A percentile compares a stretch with the other conserved stretches of the same genome.
Conservation (phyloP, 2,113 vertebrate genomes). For the Zosterops pallidus region DNA sequence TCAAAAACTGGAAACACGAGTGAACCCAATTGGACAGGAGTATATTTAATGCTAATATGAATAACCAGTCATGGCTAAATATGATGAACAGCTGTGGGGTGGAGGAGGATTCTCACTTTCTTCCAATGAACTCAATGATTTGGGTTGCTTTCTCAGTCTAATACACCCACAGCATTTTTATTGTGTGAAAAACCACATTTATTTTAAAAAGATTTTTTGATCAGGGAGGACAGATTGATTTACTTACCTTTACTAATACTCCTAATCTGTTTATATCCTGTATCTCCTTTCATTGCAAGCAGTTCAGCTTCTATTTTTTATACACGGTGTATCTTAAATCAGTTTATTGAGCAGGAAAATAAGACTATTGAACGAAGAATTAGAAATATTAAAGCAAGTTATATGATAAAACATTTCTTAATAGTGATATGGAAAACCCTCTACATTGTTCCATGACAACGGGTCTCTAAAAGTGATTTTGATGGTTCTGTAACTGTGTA, state of each 20-base stretch:
- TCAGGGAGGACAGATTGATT: conserved; percentile 13
- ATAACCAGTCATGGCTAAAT: conserved; percentile 35
- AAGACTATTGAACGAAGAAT: not conserved
- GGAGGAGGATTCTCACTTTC: conserved; percentile 18
- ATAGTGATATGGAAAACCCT: not conserved
- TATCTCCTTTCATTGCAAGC: not conserved
- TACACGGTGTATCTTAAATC: not conserved
- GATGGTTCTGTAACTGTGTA: not conserved
- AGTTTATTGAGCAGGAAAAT: not conserved
- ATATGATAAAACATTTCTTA: not conserved
- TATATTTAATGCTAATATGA: conserved; percentile 51
- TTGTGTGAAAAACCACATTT: conserved; percentile 50
- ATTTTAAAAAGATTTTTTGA: conserved; percentile 64
- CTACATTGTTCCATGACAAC: not conserved
- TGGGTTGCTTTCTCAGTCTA: conserved; percentile 17
- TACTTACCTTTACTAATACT: conserved; percentile 10
- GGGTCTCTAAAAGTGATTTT: not conserved
- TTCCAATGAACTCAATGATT: conserved; percentile 32
- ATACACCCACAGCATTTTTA: conserved; percentile 14
- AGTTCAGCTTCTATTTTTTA: not conserved
- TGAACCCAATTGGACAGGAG: conserved; percentile 35
- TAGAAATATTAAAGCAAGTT: not conserved
- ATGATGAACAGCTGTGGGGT: conserved; percentile 17
- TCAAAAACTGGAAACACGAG: conserved; percentile 17
- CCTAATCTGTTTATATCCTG: conserved; percentile 21